A percentile compares a stretch with the other conserved stretches of the same genome.
Conservation (phyloP, 1,140 invertebrate species). For the Thaumetopoea pityocampa region DNA sequence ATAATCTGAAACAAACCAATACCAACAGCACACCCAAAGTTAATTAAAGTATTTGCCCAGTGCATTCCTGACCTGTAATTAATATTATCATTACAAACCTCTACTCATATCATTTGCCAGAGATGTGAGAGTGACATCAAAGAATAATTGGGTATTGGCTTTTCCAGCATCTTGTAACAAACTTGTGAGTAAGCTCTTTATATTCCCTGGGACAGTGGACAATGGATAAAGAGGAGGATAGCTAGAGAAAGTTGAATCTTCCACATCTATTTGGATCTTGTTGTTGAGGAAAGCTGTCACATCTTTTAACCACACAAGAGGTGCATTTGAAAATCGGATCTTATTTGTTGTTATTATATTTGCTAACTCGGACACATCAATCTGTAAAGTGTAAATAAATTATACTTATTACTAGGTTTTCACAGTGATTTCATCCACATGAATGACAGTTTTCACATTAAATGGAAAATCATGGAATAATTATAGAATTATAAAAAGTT, state of each 20-base stretch:
- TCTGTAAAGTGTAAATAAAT: conserved; percentile 64
- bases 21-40: too few species aligned
- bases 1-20: too few species aligned
- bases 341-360: conserved; percentile 75
- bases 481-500: too few species aligned
- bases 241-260: conserved; percentile 77
- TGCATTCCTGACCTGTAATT: neutral
- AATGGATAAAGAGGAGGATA: conserved; percentile 74
- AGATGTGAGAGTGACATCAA: conserved; percentile 79
- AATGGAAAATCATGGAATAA: too few species aligned
- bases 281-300: conserved; percentile 79
- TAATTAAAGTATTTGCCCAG: too few species aligned
- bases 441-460: too few species aligned
- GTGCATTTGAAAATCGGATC: conserved; percentile 78
- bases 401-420: too few species aligned
- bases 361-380: conserved; percentile 76
- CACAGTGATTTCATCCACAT: too few species aligned
- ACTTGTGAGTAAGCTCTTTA: conserved; percentile 75
- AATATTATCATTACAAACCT: conserved; percentile 48
- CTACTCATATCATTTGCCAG: conserved; percentile 82
- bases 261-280: conserved; percentile 78
- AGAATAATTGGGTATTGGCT: conserved; percentile 78
- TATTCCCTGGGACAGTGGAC: conserved; percentile 72
- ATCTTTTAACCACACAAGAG: conserved; percentile 79
- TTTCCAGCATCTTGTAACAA: conserved; percentile 76